Conservation (phyloP, 2,797 vertebrate genomes). For the Galago senegalensis region DNA sequence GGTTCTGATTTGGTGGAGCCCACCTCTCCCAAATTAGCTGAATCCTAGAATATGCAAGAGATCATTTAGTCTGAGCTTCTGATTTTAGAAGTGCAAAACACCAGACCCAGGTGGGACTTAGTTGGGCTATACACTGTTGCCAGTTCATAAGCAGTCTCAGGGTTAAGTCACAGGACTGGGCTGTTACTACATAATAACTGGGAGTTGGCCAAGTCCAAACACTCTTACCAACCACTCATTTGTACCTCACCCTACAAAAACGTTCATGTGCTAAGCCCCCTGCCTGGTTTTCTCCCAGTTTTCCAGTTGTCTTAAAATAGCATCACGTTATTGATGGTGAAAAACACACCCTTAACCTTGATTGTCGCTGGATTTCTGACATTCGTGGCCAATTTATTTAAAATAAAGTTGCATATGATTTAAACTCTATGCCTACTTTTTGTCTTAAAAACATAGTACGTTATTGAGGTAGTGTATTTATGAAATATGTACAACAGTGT, state of each 20-base stretch:
- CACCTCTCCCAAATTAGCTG: not conserved
- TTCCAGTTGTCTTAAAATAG: not conserved
- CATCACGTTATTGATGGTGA: not conserved
- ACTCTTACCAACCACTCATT: not conserved
- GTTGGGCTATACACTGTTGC: accelerated
- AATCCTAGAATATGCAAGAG: not conserved
- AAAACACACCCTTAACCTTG: not conserved
- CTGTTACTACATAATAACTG: not conserved
- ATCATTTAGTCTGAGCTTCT: not conserved
- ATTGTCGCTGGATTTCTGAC: not conserved
- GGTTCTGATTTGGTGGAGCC: not conserved
- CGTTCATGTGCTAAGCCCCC: not conserved
- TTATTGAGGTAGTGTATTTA: not conserved
- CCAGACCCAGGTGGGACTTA: not conserved
- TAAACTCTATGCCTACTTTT: not conserved
- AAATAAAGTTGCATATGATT: not conserved
- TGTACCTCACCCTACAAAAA: not conserved
- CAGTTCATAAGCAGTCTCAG: not conserved
- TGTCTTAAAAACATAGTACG: not conserved
- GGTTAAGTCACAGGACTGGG: not conserved
- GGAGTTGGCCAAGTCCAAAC: not conserved
- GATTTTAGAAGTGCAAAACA: not conserved
- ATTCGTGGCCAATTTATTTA: conserved; percentile 45
- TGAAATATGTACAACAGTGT: not conserved
- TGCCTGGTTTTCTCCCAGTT: not conserved